Evolutionary conservation across 2,797 vertebrate genomes (phyloP).

Genomic region (Channa striata): DNA sequence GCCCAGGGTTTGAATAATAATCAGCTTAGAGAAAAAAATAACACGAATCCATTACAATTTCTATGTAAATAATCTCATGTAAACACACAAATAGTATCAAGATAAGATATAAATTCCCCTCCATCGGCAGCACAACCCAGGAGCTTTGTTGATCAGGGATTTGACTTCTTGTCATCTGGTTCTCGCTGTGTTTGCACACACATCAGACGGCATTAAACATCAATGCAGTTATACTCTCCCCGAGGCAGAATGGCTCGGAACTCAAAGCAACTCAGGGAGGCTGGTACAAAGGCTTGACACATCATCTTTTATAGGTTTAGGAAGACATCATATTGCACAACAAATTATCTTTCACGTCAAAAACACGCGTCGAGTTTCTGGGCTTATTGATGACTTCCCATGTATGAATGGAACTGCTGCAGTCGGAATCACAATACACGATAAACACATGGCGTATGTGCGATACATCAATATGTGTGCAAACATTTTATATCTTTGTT

Average conservation of each 20-base stretch:
- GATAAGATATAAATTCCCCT: slow-evolving; percentile 41
- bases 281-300: slow-evolving; percentile 37
- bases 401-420: slow-evolving; percentile 19
- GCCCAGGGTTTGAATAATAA: slow-evolving; percentile 45
- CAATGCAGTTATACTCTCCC: slow-evolving; percentile 40
- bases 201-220: slow-evolving; percentile 69
- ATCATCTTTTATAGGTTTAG: slow-evolving; percentile 42
- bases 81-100: slow-evolving; percentile 63
- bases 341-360: slow-evolving; percentile 31
- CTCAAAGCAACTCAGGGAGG: slow-evolving; percentile 39
- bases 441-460: slow-evolving; percentile 41
- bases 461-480: slow-evolving; percentile 35
- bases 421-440: slow-evolving; percentile 55
- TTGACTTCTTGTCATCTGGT: slow-evolving; percentile 42
- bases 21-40: slow-evolving; percentile 40
- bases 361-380: slow-evolving; percentile 30
- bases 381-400: neutral
- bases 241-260: slow-evolving; percentile 17
- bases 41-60: slow-evolving; percentile 46
- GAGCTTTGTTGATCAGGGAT: slow-evolving; percentile 38
- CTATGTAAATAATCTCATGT: slow-evolving; percentile 56
- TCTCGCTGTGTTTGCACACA: slow-evolving; percentile 43
- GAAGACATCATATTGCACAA: slow-evolving; percentile 58
- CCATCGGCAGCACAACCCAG: slow-evolving; percentile 35
- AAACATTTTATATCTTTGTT: neutral